Percentiles rank a stretch among this genome's conserved stretches.
Evolutionary conservation across 2,113 vertebrate species (phyloP).

Genomic region (Paracanthobrama guichenoti): DNA sequence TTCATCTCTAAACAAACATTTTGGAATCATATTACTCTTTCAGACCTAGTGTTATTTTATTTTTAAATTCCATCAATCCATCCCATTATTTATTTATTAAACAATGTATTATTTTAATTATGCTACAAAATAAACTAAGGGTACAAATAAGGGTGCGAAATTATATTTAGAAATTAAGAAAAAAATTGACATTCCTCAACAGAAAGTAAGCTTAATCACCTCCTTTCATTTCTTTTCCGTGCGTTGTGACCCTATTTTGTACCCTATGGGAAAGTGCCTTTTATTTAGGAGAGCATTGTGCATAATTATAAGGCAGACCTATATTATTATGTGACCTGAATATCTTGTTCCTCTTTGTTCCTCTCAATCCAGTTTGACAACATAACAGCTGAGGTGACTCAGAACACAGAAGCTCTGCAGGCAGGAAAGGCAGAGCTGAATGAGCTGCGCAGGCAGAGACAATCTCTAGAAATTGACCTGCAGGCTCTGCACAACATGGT

Average conservation of each 20-base stretch:
- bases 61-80: background rate
- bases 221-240: background rate
- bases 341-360: background rate
- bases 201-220: background rate
- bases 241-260: background rate
- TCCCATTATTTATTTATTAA: background rate
- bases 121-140: too few relatives aligned
- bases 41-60: background rate
- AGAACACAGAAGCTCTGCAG: constrained; percentile 78
- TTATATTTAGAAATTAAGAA: too few relatives aligned
- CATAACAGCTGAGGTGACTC: constrained; percentile 72
- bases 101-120: background rate
- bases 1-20: background rate
- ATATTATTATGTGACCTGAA: background rate
- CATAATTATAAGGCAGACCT: background rate
- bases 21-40: too few relatives aligned
- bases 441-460: constrained; percentile 75
- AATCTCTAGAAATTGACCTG: constrained; percentile 84
- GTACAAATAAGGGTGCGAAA: too few relatives aligned
- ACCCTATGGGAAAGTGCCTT: constrained; percentile 14
- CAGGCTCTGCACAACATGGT: constrained; percentile 85
- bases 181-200: background rate
- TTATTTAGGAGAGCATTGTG: background rate
- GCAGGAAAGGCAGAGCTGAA: constrained; percentile 72
- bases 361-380: constrained; percentile 71